These are phyloP conservation scores for Lerista edwardsae DNA, from an alignment of 2,797 vertebrate species.

Conservation along the genomic window DNA sequence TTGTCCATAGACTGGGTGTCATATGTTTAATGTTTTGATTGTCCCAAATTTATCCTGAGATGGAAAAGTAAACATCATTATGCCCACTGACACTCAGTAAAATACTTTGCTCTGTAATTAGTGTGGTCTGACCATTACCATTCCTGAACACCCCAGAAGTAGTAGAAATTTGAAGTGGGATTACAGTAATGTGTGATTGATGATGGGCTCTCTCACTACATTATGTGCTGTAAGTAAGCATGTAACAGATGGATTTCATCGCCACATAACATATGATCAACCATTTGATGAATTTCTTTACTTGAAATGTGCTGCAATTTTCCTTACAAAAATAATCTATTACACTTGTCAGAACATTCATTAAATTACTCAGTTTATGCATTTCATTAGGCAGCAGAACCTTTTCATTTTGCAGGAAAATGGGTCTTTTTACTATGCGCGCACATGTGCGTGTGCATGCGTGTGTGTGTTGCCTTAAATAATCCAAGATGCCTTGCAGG, in stretches of 20 bases:
- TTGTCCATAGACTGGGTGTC: constrained; percentile 51
- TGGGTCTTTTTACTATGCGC: constrained; percentile 29
- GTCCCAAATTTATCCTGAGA: constrained; percentile 67
- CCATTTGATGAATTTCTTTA: constrained; percentile 69
- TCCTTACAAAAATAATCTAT: constrained; percentile 63
- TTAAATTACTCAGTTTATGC: constrained; percentile 64
- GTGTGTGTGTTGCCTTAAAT: constrained; percentile 8
- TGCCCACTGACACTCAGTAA: constrained; percentile 48
- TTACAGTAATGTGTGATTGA: constrained; percentile 70
- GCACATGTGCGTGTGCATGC: constrained; percentile 1
- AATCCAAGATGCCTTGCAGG: neutral
- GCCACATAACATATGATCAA: constrained; percentile 66
- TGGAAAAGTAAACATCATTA: constrained; percentile 68
- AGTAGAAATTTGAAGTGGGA: constrained; percentile 65
- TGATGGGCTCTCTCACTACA: constrained; percentile 55
- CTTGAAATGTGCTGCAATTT: constrained; percentile 56
- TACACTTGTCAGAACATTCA: constrained; percentile 61
- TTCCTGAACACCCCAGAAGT: constrained; percentile 65
- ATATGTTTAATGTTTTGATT: constrained; percentile 71
- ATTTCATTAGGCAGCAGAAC: constrained; percentile 55
- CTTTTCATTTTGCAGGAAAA: constrained; percentile 45
- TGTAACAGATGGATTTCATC: constrained; percentile 75
- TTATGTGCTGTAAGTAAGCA: constrained; percentile 62
- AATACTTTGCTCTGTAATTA: constrained; percentile 69
- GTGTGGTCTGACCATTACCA: constrained; percentile 64